These are phyloP conservation scores for Phylloscopus trochilus DNA, from an alignment of 2,113 vertebrate species.

Conservation along the genomic window DNA sequence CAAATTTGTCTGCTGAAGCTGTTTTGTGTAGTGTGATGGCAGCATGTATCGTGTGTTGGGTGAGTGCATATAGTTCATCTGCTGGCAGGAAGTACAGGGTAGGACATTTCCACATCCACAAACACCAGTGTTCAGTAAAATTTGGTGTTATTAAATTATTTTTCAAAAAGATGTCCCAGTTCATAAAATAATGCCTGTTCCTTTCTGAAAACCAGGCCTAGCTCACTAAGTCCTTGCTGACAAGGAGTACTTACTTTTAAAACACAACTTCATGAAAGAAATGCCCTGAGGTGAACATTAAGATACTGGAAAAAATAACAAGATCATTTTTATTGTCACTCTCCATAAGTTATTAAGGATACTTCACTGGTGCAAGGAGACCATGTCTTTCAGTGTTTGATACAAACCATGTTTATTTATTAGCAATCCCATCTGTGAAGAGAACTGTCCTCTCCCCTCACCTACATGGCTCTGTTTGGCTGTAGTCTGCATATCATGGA, in stretches of 20 bases:
- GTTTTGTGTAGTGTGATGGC: neutral
- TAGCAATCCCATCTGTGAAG: neutral
- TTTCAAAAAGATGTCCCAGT: accelerated
- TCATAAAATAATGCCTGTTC: neutral
- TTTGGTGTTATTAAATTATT: neutral
- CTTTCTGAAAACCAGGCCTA: neutral
- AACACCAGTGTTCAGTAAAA: neutral
- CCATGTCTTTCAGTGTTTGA: neutral
- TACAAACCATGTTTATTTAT: neutral
- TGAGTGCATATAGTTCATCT: neutral
- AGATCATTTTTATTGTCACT: neutral
- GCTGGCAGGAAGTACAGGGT: neutral
- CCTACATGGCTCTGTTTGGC: neutral
- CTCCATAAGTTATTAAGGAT: neutral
- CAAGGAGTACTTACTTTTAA: neutral
- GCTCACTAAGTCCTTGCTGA: neutral
- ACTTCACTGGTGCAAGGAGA: neutral
- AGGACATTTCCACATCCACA: neutral
- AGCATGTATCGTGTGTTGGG: accelerated
- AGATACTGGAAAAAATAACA: neutral
- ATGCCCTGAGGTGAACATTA: neutral
- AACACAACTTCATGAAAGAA: neutral
- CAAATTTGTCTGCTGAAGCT: neutral
- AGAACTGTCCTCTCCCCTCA: neutral
- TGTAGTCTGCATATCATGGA: neutral